Base-by-base conservation (phyloP, 1,140 invertebrate species). In the Ceratoteleas bidentatus region DNA sequence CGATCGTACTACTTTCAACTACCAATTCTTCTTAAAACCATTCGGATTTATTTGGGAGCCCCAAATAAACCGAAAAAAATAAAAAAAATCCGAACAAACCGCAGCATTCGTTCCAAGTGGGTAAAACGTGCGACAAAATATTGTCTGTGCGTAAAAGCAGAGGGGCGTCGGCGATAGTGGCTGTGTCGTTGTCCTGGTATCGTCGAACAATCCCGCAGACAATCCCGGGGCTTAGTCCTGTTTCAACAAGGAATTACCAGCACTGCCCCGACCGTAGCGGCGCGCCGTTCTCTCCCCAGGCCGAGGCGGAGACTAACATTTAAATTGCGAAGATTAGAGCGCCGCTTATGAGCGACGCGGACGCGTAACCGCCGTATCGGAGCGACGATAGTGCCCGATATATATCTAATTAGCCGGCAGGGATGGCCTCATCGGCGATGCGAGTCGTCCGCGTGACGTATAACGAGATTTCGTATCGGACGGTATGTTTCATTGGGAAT, bases 191-290 rank as follows among this genome's bases (percentile, higher is more conserved):
- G 79, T 81, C 72, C 70, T 64, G 73, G 83, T 84, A 84, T 81
- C 83, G 70, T 72, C 78, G 61, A 74, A 75, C 75, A 85, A 85
- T 80, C 83, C 80, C 83, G 56, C 75, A 85, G 80, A 79, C 83
- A 84, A 84, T 83, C 80, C 83, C 58, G 43, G 68, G 69, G 76
- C 83, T 85, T 85, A 85, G 83, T 68, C 65, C 83, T 85, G 75
- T 85, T 85, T 85, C 80, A 85, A 83, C 83, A 85, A 83, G 83
- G 83, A 77, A 85, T 83, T 83, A 85, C 79, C 76, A 74, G 52
- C 66, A 64, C 64, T 70, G 74, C 70, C 76, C 74, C 65, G 56
- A 11, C 72, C 61, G 73, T 70, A n/a, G n/a, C n/a, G n/a, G n/a
- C 40, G 33, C 65, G 54, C 68, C 65, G 61, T 33, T 49, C 62